Evolutionary conservation across 2,113 vertebrate species (phyloP).

Genomic region (Centropus unirufus): DNA sequence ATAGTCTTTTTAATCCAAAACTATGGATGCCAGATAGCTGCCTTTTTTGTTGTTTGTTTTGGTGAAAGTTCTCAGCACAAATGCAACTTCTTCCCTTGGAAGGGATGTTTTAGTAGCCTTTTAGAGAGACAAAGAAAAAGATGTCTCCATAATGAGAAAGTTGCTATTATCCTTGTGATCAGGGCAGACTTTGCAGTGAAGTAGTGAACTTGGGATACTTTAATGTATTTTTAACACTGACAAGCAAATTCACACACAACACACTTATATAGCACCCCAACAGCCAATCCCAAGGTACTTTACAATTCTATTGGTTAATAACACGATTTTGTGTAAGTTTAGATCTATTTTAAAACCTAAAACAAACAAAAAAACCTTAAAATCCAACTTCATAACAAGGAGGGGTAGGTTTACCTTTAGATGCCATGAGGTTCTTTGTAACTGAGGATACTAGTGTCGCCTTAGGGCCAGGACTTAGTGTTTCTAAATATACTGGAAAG

Average conservation of each 20-base stretch:
- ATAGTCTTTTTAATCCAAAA: neutral
- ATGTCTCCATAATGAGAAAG: neutral
- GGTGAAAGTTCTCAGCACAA: conserved; percentile 1
- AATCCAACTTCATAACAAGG: neutral
- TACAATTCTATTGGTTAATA: neutral
- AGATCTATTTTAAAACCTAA: neutral
- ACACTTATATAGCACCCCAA: neutral
- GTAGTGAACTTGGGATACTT: neutral
- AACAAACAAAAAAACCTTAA: neutral
- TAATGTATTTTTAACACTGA: conserved; percentile 3
- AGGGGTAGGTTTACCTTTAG: conserved; percentile 14
- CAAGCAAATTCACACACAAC: neutral
- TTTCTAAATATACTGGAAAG: neutral
- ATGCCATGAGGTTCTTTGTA: neutral
- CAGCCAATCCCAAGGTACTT: neutral
- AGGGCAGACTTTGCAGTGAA: conserved; percentile 18
- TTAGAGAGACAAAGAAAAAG: neutral
- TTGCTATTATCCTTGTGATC: conserved; percentile 1
- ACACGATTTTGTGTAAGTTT: neutral
- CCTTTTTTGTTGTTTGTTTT: neutral
- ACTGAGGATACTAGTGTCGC: neutral
- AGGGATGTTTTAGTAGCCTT: conserved; percentile 9
- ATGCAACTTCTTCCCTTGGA: neutral
- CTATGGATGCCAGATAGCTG: neutral
- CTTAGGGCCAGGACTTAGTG: neutral